Conservation (phyloP, 2,888 invertebrate genomes). For the Luffia ferchaultella region DNA sequence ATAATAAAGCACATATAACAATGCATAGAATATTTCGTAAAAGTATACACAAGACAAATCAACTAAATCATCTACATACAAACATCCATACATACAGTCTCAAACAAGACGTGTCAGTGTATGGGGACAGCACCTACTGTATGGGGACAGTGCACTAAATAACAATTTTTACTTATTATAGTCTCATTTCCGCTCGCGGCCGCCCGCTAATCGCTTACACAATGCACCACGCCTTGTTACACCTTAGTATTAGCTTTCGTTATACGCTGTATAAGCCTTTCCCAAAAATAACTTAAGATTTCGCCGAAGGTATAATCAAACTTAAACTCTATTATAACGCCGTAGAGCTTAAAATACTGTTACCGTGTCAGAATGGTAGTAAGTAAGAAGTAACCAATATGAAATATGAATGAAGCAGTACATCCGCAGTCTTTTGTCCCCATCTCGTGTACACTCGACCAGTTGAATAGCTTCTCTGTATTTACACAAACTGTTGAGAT, state of each 20-base stretch:
- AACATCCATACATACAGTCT: no score
- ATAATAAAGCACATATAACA: no score
- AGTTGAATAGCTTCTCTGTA: constrained; percentile 19
- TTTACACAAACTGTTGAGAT: constrained; percentile 25
- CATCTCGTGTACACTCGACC: background rate
- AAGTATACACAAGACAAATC: background rate
- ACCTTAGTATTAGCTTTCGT: constrained; percentile 9
- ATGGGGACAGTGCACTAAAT: constrained; percentile 20
- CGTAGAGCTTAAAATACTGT: background rate
- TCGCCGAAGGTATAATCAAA: background rate
- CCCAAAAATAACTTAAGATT: constrained; percentile 1
- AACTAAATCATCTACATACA: background rate
- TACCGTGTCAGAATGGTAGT: background rate
- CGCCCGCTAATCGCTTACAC: constrained; percentile 35
- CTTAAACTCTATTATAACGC: background rate
- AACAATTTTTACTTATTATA: constrained; percentile 24
- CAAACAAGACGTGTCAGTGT: no score
- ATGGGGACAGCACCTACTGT: no score
- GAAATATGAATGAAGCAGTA: background rate
- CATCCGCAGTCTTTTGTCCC: background rate
- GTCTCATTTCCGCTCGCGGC: constrained; percentile 40
- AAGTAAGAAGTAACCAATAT: background rate
- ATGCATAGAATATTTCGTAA: no score
- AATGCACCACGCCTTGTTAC: constrained; percentile 32
- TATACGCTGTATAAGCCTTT: constrained; percentile 8